Percentiles rank a stretch among this genome's conserved stretches.
Conservation (phyloP, 2,888 invertebrate genomes). For the Subacronicta megacephala region DNA sequence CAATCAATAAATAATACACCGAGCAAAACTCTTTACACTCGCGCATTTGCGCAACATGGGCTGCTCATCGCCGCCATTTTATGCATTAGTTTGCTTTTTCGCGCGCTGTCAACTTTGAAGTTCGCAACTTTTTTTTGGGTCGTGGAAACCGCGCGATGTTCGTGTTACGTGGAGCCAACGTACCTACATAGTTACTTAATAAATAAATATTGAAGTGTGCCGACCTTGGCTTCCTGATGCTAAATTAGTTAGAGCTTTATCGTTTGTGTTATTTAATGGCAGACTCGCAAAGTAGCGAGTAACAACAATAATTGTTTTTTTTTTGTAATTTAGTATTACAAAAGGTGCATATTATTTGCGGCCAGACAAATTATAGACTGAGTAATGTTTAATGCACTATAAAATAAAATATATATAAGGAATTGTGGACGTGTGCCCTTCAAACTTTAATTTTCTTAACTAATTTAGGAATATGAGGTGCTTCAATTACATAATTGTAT, state of each 20-base stretch:
- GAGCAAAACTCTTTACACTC: conserved; percentile 80
- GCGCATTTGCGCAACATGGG: conserved; percentile 80
- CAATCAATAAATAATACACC: conserved; percentile 89
- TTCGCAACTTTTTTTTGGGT: conserved; percentile 68
- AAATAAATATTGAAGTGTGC: conserved; percentile 71
- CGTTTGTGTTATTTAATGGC: conserved; percentile 40
- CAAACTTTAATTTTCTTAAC: conserved; percentile 29
- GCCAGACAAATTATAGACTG: conserved; percentile 38
- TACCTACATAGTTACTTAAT: conserved; percentile 59
- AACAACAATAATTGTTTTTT: conserved; percentile 24
- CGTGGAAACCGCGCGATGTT: conserved; percentile 54
- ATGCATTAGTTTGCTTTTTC: conserved; percentile 71
- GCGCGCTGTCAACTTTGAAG: conserved; percentile 70
- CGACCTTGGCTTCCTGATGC: conserved; percentile 72
- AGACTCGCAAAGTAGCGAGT: conserved; percentile 22
- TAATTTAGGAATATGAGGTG: conserved; percentile 16
- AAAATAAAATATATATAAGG: conserved; percentile 36
- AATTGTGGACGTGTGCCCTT: conserved; percentile 36
- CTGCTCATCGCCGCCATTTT: conserved; percentile 71
- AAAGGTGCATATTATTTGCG: conserved; percentile 41
- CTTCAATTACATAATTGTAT: conserved; percentile 13
- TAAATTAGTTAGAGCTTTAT: conserved; percentile 68
- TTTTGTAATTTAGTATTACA: conserved; percentile 29
- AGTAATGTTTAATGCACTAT: conserved; percentile 35
- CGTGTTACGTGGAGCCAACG: conserved; percentile 56